A percentile compares a stretch with the other conserved stretches of the same genome.
phyloP scores from a whole-genome alignment of 1,140 invertebrate species.

The Rhynchophorus ferrugineus region DNA sequence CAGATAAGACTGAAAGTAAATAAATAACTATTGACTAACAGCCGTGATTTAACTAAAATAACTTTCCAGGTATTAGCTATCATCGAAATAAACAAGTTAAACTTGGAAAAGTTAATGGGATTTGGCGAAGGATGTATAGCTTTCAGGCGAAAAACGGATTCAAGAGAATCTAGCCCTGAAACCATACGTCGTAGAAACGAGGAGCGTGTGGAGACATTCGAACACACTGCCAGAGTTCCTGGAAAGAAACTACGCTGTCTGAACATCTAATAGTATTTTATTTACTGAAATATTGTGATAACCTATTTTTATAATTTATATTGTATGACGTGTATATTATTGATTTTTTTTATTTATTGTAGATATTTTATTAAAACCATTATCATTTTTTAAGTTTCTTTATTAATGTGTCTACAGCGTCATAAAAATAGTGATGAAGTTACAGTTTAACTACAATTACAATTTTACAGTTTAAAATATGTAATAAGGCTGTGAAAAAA shows the following conservation, averaged over 20 bases:
- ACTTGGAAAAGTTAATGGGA: conserved; percentile 51
- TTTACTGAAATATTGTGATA: neutral
- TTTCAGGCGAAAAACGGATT: conserved; percentile 36
- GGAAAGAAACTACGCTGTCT: conserved; percentile 67
- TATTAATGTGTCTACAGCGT: too few relatives aligned
- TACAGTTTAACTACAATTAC: too few relatives aligned
- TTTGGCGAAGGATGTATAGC: conserved; percentile 38
- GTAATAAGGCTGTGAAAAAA: too few relatives aligned
- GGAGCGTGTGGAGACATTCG: conserved; percentile 48
- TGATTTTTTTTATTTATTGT: too few relatives aligned
- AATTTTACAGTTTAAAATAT: too few relatives aligned
- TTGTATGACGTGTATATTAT: too few relatives aligned
- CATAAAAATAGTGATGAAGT: too few relatives aligned
- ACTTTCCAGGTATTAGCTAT: conserved; percentile 36
- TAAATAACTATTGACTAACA: too few relatives aligned
- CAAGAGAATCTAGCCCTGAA: conserved; percentile 33
- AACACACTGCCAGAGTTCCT: conserved; percentile 60
- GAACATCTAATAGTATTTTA: conserved; percentile 50
- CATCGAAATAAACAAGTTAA: conserved; percentile 44
- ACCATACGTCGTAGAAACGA: conserved; percentile 39
- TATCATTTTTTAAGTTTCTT: too few relatives aligned
- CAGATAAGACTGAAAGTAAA: too few relatives aligned
- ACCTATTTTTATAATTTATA: neutral
- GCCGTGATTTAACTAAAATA: too few relatives aligned
- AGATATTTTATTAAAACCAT: too few relatives aligned